Base-by-base conservation (phyloP, 2,113 vertebrate species). In the Poicephalus gulielmi region DNA sequence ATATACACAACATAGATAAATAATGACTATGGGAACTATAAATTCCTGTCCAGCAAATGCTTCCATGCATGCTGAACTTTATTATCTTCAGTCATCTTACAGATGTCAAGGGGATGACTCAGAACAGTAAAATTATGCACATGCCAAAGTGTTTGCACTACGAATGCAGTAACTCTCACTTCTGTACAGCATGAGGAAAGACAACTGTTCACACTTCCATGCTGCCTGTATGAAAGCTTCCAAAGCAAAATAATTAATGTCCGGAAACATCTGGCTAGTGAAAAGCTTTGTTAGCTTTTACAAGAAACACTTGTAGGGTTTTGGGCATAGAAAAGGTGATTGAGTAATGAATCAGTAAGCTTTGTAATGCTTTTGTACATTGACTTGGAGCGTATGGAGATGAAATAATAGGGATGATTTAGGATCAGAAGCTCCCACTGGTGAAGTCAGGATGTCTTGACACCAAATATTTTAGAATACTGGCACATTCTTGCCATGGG, bases 401-500 rank as follows among this genome's bases (percentile, higher is more conserved):
- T 50, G 24, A 62, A 96, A 46, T 35, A 74, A 47, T 35, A 88
- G 83, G 17, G 55, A 81, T 33, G 43, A 77, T 67, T 55, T 37
- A 67, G 37, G 23, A 23, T 88, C 43, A 94, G 64, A 94, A 93
- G 63, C n/a, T 70, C 64, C 41, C 53, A 46, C 31, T 49, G 50
- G n/a, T 81, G 76, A 79, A 92, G 55, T 94, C 69, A 92, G 73
- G 76, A 71, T 92, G 60, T 67, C 92, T 91, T 92, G 91, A 95
- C 80, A 86, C 8, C n/a, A 78, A 76, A 55, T 77, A 13, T 71
- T 94, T 81, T 19, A 63, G 43, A 55, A 70, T 63, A 67, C 25
- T 33, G 23, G 64, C n/a, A 53, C 50, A 67, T 81, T 92, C n/a
- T 63, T 70, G 30, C 31, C 13, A 19, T 5, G n/a, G 57, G 14